These are phyloP conservation scores for Subacronicta megacephala DNA, from an alignment of 2,888 invertebrate genomes.

Conservation along the genomic window DNA sequence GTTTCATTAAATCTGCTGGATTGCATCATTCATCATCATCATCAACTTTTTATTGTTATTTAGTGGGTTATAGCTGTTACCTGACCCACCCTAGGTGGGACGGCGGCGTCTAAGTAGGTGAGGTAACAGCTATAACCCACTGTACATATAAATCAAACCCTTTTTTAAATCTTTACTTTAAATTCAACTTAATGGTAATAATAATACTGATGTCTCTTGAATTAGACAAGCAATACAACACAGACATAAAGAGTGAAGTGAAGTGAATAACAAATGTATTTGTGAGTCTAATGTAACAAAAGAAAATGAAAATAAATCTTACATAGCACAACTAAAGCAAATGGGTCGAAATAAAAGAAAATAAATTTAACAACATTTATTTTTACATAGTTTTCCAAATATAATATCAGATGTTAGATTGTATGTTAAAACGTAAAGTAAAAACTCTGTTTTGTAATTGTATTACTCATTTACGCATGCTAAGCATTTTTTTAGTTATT, in stretches of 20 bases:
- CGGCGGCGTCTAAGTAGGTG: too few relatives aligned
- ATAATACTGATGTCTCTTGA: neutral
- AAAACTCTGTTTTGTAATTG: neutral
- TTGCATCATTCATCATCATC: too few relatives aligned
- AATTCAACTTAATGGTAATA: neutral
- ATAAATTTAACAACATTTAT: slow-evolving; percentile 64
- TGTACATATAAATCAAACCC: too few relatives aligned
- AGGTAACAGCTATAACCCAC: too few relatives aligned
- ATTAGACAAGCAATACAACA: slow-evolving; percentile 34
- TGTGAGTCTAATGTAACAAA: slow-evolving; percentile 16
- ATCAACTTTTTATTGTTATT: too few relatives aligned
- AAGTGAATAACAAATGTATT: slow-evolving; percentile 12
- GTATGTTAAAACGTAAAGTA: slow-evolving; percentile 15
- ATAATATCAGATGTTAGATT: slow-evolving; percentile 24
- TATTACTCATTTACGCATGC: slow-evolving; percentile 3
- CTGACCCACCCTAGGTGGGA: too few relatives aligned
- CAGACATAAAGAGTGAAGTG: slow-evolving; percentile 24
- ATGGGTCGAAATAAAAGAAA: slow-evolving; percentile 72
- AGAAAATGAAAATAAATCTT: slow-evolving; percentile 23
- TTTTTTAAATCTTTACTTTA: too few relatives aligned
- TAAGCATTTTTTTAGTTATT: too few relatives aligned
- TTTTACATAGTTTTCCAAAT: slow-evolving; percentile 50
- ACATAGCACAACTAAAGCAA: slow-evolving; percentile 48
- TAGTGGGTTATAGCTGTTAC: too few relatives aligned
- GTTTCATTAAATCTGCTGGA: too few relatives aligned